A percentile compares a stretch with the other conserved stretches of the same genome.
These are phyloP conservation scores for Artemisiospiza belli DNA, from an alignment of 2,113 vertebrate species.

Conservation along the genomic window DNA sequence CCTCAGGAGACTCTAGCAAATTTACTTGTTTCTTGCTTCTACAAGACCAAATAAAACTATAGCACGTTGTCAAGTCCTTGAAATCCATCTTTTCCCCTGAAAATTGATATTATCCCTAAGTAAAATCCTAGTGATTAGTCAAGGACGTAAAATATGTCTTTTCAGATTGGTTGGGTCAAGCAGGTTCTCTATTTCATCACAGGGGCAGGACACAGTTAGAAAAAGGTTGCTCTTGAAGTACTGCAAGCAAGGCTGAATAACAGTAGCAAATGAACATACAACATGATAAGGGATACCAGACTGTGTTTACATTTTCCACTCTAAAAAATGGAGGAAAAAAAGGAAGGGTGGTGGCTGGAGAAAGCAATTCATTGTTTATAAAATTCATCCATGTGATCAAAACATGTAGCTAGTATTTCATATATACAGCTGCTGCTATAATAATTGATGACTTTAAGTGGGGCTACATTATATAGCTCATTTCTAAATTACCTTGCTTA, in stretches of 20 bases:
- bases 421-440: background rate
- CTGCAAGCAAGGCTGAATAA: background rate
- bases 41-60: background rate
- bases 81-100: background rate
- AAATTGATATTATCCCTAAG: background rate
- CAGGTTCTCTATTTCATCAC: background rate
- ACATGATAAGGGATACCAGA: background rate
- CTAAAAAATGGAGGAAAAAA: background rate
- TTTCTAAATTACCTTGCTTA: slow-evolving; percentile 35
- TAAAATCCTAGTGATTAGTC: background rate
- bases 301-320: background rate
- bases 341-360: background rate
- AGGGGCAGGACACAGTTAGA: background rate
- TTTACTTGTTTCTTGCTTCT: background rate
- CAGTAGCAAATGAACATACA: background rate
- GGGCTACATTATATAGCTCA: background rate
- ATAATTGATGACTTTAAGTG: background rate
- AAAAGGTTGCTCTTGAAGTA: background rate
- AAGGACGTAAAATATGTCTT: background rate
- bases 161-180: background rate
- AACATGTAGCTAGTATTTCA: background rate
- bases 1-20: background rate
- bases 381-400: background rate
- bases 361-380: background rate
- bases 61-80: background rate